These are phyloP conservation scores for Metopolophium dirhodum DNA, from an alignment of 1,140 invertebrate genomes.

Conservation along the genomic window DNA sequence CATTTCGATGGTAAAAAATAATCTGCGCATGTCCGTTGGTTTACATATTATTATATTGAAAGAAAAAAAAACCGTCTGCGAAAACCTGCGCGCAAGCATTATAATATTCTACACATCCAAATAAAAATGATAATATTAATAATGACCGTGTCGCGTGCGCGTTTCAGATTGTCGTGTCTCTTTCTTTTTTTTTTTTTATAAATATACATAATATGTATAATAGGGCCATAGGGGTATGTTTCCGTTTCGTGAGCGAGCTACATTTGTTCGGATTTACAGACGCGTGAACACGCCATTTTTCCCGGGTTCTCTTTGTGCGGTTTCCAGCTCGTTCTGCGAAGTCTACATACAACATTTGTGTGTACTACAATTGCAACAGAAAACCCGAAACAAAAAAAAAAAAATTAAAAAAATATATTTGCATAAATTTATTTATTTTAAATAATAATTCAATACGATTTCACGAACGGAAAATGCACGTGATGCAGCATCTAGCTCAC, in stretches of 20 bases:
- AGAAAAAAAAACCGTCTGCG: not conserved
- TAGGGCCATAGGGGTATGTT: not conserved
- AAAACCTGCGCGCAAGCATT: not conserved
- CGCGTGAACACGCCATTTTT: not conserved
- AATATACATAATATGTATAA: not conserved
- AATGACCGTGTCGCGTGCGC: not conserved
- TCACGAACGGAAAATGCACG: not conserved
- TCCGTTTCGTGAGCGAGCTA: not conserved
- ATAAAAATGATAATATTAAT: not conserved
- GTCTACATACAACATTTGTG: not conserved
- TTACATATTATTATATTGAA: not conserved
- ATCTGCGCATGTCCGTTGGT: not conserved
- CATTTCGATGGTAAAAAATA: not conserved
- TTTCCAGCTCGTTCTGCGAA: not conserved
- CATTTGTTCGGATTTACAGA: not conserved
- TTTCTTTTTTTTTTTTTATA: not conserved
- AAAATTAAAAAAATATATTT: not conserved
- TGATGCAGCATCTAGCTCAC: too few relatives aligned
- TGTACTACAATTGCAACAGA: not conserved
- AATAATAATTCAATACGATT: not conserved
- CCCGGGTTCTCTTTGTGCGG: not conserved
- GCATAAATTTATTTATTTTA: not conserved
- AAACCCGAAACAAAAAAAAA: not conserved
- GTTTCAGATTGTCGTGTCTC: not conserved
- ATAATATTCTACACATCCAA: not conserved